phyloP scores from a whole-genome alignment of 2,113 vertebrate genomes.

The Oncorhynchus nerka region DNA sequence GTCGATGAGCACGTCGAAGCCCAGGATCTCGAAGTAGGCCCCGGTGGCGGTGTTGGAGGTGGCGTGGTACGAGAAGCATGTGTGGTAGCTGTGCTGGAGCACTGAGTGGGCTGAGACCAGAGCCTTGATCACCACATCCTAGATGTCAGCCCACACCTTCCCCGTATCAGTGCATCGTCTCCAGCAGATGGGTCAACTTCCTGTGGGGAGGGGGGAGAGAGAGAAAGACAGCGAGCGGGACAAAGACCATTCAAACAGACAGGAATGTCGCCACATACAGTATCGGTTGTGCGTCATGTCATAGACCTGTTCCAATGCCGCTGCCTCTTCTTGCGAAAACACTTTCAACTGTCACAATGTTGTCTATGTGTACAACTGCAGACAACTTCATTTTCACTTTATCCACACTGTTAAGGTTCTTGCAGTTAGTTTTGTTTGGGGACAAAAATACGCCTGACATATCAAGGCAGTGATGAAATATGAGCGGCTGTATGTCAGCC shows the following conservation, averaged over 20 bases:
- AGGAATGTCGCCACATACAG: too few relatives aligned
- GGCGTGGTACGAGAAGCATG: conserved; percentile 61
- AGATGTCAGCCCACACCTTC: conserved; percentile 59
- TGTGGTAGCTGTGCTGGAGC: conserved; percentile 61
- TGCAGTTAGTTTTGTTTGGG: too few relatives aligned
- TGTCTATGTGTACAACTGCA: too few relatives aligned
- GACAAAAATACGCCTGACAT: neutral
- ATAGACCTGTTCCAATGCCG: too few relatives aligned
- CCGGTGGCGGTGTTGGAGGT: conserved; percentile 16
- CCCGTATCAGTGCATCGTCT: conserved; percentile 25
- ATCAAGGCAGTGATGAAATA: neutral
- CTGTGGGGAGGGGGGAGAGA: conserved; percentile 32
- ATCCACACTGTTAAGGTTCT: too few relatives aligned
- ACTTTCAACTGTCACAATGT: too few relatives aligned
- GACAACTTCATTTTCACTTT: too few relatives aligned
- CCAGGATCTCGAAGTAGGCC: conserved; percentile 58
- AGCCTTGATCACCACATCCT: conserved; percentile 65
- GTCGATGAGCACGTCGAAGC: conserved; percentile 59
- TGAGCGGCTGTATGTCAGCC: neutral
- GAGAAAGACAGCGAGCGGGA: neutral
- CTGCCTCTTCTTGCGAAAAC: too few relatives aligned
- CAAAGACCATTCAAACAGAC: too few relatives aligned
- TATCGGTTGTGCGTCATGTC: too few relatives aligned
- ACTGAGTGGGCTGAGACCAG: conserved; percentile 52
- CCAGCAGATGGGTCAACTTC: conserved; percentile 56